Base-by-base conservation (phyloP, 2,888 invertebrate species). In the Athrips mouffetella region DNA sequence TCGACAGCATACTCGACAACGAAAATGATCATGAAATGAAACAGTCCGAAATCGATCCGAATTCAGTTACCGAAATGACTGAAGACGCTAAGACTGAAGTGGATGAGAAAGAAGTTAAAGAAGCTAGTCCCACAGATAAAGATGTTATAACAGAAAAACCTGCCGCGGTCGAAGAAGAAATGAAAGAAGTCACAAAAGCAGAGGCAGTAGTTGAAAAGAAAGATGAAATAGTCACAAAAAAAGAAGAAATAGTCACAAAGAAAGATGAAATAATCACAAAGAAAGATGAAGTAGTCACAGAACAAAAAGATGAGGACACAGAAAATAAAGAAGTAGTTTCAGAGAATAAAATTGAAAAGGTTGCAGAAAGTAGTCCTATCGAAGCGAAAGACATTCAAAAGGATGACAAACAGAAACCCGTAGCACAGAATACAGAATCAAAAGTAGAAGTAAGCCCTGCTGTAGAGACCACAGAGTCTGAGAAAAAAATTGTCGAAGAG, bases 1-100 rank as follows among this genome's bases (percentile, higher is more conserved):
- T 85, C 30, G 85, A 87, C 39, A 70, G 77, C 59, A 83, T 85
- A 65, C 63, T 86, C 51, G 86, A 86, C 50, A 62, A 75, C 1
- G 87, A 86, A 70, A 59, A 76, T 55, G 82, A 82, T 63, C 63
- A 81, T 48, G 77, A 78, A 69, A 73, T 71, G 64, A 80, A 83
- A 58, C 59, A 76, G 35, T 66, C 64, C 30, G 73, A 75, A 49
- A 70, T 67, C 35, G 67, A 73, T 51, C 53, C 68, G 23, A 69
- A 66, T 29, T 60, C 59, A 29, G 70, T 65, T 11, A 59, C 67
- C 23, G 63, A 73, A 59, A 63, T 68, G 3, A 48, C 57, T 3
- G 54, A 52, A 5, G 66, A 70, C 27, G 30, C 50, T 10, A 70
- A 72, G 51, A 29, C 55, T 8, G 61, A 55, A 30, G 15, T 49